Evolutionary conservation across 2,113 vertebrate species (phyloP).

Genomic region (Gorsachius goisagi): DNA sequence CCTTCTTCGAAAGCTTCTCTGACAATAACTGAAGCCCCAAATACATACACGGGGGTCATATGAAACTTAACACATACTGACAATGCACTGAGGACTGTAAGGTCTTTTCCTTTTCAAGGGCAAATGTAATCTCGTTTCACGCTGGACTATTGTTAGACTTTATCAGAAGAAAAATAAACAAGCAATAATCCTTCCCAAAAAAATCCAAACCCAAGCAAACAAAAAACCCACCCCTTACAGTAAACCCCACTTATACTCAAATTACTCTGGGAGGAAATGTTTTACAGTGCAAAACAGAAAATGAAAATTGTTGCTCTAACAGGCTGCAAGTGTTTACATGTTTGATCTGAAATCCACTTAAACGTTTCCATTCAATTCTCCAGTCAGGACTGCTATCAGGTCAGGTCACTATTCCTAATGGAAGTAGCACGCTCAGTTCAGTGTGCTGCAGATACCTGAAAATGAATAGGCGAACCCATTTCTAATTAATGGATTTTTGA

Average conservation of each 20-base stretch:
- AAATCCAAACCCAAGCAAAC: neutral
- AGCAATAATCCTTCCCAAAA: neutral
- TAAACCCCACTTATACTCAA: neutral
- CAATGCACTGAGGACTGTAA: neutral
- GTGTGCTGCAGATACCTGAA: neutral
- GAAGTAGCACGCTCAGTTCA: neutral
- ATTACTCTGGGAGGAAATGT: neutral
- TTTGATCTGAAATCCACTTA: neutral
- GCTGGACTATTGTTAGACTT: neutral
- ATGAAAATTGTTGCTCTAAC: neutral
- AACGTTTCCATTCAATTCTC: neutral
- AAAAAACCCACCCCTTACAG: neutral
- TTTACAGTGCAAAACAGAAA: neutral
- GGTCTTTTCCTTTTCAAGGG: neutral
- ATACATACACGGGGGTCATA: rapidly evolving
- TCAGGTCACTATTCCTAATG: neutral
- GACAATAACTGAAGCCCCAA: neutral
- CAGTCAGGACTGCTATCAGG: rapidly evolving
- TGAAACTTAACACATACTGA: neutral
- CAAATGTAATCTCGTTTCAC: neutral
- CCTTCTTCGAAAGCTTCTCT: neutral
- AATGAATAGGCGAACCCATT: neutral
- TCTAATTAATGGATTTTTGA: neutral
- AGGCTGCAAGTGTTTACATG: neutral
- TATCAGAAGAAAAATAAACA: neutral